Conservation (phyloP, 2,888 invertebrate genomes). For the Drosophila meridiana region DNA sequence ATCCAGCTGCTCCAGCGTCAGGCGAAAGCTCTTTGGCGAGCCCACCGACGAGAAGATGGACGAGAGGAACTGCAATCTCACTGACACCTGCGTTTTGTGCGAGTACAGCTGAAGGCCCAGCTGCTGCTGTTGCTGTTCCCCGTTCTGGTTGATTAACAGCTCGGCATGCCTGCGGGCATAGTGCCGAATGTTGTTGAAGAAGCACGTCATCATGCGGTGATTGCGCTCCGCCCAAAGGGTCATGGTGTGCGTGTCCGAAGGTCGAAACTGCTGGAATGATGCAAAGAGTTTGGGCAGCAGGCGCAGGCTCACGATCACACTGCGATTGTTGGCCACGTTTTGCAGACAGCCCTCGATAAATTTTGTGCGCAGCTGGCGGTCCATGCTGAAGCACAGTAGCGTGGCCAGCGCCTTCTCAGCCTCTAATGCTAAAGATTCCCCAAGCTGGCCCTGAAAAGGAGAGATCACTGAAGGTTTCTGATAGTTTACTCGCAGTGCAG, state of each 20-base stretch:
- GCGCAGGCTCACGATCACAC: conserved; percentile 95
- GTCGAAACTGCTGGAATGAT: conserved; percentile 95
- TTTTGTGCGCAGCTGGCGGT: conserved; percentile 95
- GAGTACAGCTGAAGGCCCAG: conserved; percentile 86
- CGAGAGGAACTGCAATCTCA: conserved; percentile 95
- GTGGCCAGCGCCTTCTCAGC: conserved; percentile 97
- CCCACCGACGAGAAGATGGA: conserved; percentile 96
- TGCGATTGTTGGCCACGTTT: conserved; percentile 94
- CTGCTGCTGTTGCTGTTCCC: conserved; percentile 74
- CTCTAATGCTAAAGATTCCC: conserved; percentile 96
- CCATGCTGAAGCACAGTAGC: conserved; percentile 94
- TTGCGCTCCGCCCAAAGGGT: conserved; percentile 97
- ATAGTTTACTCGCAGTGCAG: too few species aligned
- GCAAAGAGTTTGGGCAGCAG: conserved; percentile 95
- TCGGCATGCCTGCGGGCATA: conserved; percentile 86
- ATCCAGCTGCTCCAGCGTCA: conserved; percentile 95
- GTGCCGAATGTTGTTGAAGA: conserved; percentile 94
- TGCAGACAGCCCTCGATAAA: conserved; percentile 97
- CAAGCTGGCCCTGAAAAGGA: conserved; percentile 89
- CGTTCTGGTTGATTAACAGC: conserved; percentile 80
- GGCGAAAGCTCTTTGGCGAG: conserved; percentile 93
- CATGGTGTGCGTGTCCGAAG: conserved; percentile 93
- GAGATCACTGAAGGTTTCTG: background rate
- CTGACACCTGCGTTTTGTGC: conserved; percentile 95
- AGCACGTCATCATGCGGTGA: conserved; percentile 96